These are phyloP conservation scores for Polymixis flavicincta DNA, from an alignment of 2,888 invertebrate species.

Conservation along the genomic window DNA sequence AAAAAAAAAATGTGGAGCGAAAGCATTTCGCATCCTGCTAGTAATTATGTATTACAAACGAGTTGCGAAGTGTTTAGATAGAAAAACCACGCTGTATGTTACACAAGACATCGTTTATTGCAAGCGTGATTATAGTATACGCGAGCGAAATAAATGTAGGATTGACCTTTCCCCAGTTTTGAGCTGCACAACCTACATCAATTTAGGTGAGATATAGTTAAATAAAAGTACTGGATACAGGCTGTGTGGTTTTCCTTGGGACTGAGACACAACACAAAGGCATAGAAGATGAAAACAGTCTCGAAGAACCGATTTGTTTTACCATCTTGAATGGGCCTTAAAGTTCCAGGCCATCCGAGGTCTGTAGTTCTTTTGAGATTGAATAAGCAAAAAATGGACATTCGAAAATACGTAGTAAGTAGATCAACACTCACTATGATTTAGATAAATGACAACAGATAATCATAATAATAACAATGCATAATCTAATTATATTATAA, in stretches of 20 bases:
- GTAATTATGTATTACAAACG: conserved; percentile 44
- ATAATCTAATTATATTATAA: too few species aligned
- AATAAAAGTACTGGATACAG: too few species aligned
- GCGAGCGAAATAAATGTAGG: not conserved
- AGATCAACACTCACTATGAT: not conserved
- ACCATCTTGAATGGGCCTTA: too few species aligned
- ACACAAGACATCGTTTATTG: conserved; percentile 20
- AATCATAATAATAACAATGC: not conserved
- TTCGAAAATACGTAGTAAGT: not conserved
- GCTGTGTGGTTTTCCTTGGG: not conserved
- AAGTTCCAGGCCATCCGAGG: too few species aligned
- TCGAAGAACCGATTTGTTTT: too few species aligned
- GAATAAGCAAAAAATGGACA: not conserved
- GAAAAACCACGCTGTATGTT: conserved; percentile 6
- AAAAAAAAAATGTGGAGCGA: conserved; percentile 42
- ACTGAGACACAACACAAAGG: not conserved
- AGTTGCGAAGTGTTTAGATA: conserved; percentile 33
- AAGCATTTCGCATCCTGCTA: conserved; percentile 43
- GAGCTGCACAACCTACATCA: not conserved
- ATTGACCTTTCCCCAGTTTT: conserved; percentile 8
- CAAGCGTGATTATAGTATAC: not conserved
- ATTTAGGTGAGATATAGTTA: too few species aligned
- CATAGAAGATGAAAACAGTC: not conserved
- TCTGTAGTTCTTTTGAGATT: not conserved
- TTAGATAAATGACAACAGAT: not conserved